Conservation (phyloP, 2,113 vertebrate genomes). For the Rousettus leschenaultii region DNA sequence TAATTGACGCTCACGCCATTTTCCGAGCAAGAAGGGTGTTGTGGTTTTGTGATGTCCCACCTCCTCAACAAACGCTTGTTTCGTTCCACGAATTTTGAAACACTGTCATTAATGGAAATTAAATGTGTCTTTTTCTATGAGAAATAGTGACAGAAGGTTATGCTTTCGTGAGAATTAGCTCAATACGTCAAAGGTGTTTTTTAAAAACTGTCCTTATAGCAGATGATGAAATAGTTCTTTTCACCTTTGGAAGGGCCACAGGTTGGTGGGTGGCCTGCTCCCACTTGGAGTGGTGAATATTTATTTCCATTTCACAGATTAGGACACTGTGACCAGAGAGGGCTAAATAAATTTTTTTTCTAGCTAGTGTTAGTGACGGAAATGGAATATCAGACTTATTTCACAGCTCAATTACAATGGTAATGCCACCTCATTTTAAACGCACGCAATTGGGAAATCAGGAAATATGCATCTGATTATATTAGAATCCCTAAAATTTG, state of each 20-base stretch:
- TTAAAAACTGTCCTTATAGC: neutral
- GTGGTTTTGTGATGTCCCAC: neutral
- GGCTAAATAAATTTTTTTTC: neutral
- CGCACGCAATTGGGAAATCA: neutral
- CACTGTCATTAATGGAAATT: neutral
- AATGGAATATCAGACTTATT: neutral
- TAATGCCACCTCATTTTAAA: slow-evolving; percentile 28
- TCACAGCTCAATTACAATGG: neutral
- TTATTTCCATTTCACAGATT: slow-evolving; percentile 5
- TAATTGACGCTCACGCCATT: neutral
- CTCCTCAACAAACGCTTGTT: neutral
- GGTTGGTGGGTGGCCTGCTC: neutral
- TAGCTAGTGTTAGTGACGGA: neutral
- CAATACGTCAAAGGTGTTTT: neutral
- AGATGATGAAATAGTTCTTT: neutral
- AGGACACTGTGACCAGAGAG: neutral
- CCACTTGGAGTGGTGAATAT: neutral
- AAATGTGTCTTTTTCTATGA: slow-evolving; percentile 1
- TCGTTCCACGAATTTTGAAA: neutral
- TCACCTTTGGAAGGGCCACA: neutral
- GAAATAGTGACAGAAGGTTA: slow-evolving; percentile 16
- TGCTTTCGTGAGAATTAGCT: slow-evolving; percentile 6
- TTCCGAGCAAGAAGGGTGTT: slow-evolving; percentile 21
- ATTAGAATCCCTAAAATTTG: neutral
- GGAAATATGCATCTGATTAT: neutral